Conservation (phyloP, 2,797 vertebrate species). For the Dryobates pubescens region DNA sequence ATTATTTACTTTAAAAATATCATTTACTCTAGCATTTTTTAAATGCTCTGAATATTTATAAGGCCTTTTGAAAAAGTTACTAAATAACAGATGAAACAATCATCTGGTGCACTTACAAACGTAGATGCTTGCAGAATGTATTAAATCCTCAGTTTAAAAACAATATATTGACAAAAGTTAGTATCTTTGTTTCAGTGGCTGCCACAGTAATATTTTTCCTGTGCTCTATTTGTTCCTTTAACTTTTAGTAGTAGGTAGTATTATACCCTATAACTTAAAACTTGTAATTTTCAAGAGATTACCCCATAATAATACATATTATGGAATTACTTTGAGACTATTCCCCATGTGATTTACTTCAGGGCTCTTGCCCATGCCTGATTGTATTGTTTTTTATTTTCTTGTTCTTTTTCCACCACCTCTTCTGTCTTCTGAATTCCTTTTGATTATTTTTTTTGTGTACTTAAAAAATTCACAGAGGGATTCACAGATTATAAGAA, state of each 20-base stretch:
- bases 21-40: background rate
- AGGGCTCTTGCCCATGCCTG: background rate
- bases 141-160: background rate
- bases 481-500: background rate
- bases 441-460: background rate
- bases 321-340: slow-evolving; percentile 38
- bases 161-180: slow-evolving; percentile 46
- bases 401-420: background rate
- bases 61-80: background rate
- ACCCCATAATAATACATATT: slow-evolving; percentile 33
- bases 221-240: slow-evolving; percentile 47
- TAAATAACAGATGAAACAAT: background rate
- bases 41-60: background rate
- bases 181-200: slow-evolving; percentile 24
- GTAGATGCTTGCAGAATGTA: background rate
- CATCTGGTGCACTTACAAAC: background rate
- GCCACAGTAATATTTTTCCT: slow-evolving; percentile 52
- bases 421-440: background rate
- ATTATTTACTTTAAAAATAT: background rate
- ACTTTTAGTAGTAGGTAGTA: slow-evolving; percentile 43
- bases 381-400: background rate
- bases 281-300: slow-evolving; percentile 62
- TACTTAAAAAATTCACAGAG: background rate
- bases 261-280: slow-evolving; percentile 46
- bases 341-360: slow-evolving; percentile 23